Base-by-base conservation (phyloP, 2,888 invertebrate species). In the Acanthosepion pharaonis region DNA sequence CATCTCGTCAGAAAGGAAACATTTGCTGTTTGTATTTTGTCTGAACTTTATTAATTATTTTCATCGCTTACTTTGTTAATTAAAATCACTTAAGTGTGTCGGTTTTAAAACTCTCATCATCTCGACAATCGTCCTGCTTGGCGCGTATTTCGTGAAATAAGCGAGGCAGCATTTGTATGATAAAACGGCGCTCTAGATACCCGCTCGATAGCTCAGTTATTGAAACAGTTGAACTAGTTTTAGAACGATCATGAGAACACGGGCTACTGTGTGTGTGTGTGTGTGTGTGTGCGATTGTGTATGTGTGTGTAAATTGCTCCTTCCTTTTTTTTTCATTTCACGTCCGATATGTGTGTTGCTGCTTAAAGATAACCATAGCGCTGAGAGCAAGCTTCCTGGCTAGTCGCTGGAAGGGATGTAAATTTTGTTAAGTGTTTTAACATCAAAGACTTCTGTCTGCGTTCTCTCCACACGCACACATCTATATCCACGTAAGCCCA, bases 381-480 rank as follows among this genome's bases (percentile, higher is more conserved):
- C n/a, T 33, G 78, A 78, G 78, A 33, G 78, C 78, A 78, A 78
- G 78, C 78, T 78, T 78, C 78, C 78, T 78, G 78, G 78, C n/a
- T 33, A 78, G 15, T 8, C 78, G 33, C 78, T 78, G 78, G 78
- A 78, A 78, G 33, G 78, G 78, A 78, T 78, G 78, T 78, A 78
- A 11, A 9, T 33, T n/a, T 33, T 78, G 78, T 78, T 78, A 78
- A 78, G 78, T 78, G 78, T 78, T 78, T 78, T 78, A 78, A 78
- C 78, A 78, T 78, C 78, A 78, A 78, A 78, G 78, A 78, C n/a
- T n/a, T 78, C n/a, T 78, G 15, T 9, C n/a, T 11, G 33, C 78
- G 78, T 33, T 33, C 64, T 78, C n/a, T 78, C 18, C 78, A 78
- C 78, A n/a, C 78, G 33, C 78, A 78, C 78, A 28, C n/a, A 9